phyloP scores from a whole-genome alignment of 2,888 invertebrate species.

The Geotrupes spiniger region DNA sequence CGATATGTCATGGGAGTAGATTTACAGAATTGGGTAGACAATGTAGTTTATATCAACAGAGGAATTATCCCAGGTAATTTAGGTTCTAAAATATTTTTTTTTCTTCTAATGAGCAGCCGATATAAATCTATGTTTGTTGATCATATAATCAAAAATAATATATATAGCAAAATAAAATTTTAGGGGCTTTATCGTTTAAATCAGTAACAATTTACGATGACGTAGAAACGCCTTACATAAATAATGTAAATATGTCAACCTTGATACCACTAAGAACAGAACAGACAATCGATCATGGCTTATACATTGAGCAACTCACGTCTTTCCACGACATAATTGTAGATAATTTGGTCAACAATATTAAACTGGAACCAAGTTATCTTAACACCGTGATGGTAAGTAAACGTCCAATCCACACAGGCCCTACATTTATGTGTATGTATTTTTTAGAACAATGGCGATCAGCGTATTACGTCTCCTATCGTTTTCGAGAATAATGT shows the following conservation, averaged over 20 bases:
- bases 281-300: slow-evolving; percentile 46
- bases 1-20: slow-evolving; percentile 45
- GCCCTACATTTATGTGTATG: slow-evolving; percentile 9
- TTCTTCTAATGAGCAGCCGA: too few species aligned
- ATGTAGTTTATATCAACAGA: slow-evolving; percentile 50
- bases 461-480: slow-evolving; percentile 48
- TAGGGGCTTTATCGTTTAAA: slow-evolving; percentile 50
- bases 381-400: slow-evolving; percentile 56
- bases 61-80: slow-evolving; percentile 41
- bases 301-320: slow-evolving; percentile 46
- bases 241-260: slow-evolving; percentile 48
- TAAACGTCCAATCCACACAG: slow-evolving; percentile 11
- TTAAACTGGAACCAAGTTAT: slow-evolving; percentile 49
- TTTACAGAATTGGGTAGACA: slow-evolving; percentile 47
- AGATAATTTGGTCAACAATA: slow-evolving; percentile 47
- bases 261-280: slow-evolving; percentile 52
- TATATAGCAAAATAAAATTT: slow-evolving; percentile 23
- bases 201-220: slow-evolving; percentile 47
- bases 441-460: slow-evolving; percentile 31
- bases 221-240: slow-evolving; percentile 49
- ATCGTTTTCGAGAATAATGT: slow-evolving; percentile 46
- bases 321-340: slow-evolving; percentile 38
- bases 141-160: slow-evolving; percentile 1
- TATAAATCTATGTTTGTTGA: too few species aligned
- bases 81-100: too few species aligned